These are phyloP conservation scores for Dinomys branickii DNA, from an alignment of 2,113 vertebrate species.

Conservation along the genomic window DNA sequence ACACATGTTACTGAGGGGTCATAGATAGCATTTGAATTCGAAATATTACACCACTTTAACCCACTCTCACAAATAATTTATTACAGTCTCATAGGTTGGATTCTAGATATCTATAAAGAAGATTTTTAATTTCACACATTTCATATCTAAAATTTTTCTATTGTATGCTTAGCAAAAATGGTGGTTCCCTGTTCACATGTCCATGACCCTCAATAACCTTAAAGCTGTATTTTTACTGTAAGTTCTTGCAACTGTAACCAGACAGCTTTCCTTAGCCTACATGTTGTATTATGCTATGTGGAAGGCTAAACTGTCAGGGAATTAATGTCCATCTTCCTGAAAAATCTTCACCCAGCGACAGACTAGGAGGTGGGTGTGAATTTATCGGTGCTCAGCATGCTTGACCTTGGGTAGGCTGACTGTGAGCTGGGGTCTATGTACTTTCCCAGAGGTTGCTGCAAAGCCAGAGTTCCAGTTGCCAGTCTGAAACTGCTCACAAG, in stretches of 20 bases:
- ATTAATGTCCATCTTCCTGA: not conserved
- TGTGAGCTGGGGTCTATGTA: not conserved
- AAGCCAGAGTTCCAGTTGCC: not conserved
- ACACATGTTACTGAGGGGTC: not conserved
- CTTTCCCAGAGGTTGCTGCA: not conserved
- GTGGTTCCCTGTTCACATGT: not conserved
- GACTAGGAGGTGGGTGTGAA: rapidly evolving
- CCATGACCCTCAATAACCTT: not conserved
- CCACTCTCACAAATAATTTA: not conserved
- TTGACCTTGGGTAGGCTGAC: not conserved
- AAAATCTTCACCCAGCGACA: not conserved
- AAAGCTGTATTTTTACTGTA: not conserved
- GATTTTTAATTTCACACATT: not conserved
- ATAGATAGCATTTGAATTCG: not conserved
- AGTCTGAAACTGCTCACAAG: not conserved
- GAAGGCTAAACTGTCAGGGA: not conserved
- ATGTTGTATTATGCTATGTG: not conserved
- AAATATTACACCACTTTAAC: not conserved
- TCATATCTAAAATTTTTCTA: not conserved
- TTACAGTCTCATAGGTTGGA: not conserved
- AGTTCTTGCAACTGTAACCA: not conserved
- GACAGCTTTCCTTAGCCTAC: not conserved
- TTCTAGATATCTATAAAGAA: not conserved
- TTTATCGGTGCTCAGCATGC: not conserved
- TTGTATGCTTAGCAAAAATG: not conserved